Evolutionary conservation across 2,113 vertebrate genomes (phyloP).

Genomic region (Heterotilapia buettikoferi): DNA sequence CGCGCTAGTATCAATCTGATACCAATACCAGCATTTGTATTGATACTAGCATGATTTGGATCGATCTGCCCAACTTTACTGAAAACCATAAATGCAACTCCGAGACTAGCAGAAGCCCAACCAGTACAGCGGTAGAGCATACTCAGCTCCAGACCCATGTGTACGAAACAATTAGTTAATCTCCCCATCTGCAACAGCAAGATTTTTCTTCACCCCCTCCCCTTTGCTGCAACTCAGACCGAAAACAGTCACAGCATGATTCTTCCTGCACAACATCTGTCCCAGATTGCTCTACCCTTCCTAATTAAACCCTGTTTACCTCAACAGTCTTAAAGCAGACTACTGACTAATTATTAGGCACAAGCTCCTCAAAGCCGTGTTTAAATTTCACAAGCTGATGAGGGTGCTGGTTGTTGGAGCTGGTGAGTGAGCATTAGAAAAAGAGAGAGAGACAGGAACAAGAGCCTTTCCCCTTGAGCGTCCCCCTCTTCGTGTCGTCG

Average conservation of each 20-base stretch:
- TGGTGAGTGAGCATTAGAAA: background rate
- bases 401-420: background rate
- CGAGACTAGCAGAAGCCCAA: background rate
- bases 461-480: background rate
- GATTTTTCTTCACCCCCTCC: background rate
- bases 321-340: conserved; percentile 48
- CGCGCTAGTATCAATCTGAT: background rate
- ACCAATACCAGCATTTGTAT: background rate
- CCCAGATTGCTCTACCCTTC: conserved; percentile 45
- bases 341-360: conserved; percentile 48
- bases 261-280: conserved; percentile 53
- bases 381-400: conserved; percentile 30
- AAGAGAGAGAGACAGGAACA: background rate
- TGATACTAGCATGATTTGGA: background rate
- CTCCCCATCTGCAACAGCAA: background rate
- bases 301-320: conserved; percentile 67
- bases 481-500: background rate
- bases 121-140: background rate
- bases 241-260: conserved; percentile 35
- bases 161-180: background rate
- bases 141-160: background rate
- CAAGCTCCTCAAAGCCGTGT: conserved; percentile 42
- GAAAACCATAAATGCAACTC: background rate
- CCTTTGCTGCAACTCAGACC: background rate
- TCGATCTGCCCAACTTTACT: background rate